phyloP scores from a whole-genome alignment of 2,113 vertebrate genomes.

The Apteryx mantelli region DNA sequence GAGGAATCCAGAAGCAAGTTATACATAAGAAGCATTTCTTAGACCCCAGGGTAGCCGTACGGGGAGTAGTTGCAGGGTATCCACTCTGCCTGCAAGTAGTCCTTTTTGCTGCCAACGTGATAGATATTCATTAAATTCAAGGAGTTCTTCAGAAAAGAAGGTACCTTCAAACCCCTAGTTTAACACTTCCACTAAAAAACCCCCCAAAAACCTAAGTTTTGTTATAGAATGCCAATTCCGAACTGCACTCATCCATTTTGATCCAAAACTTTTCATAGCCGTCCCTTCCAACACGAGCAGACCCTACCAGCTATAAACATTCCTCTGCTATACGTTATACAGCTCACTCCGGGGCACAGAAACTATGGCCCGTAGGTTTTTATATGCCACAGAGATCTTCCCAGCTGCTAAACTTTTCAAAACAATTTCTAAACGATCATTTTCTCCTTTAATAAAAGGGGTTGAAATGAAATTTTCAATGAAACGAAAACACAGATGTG shows the following conservation, averaged over 20 bases:
- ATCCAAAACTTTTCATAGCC: background rate
- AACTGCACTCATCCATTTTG: background rate
- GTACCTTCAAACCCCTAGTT: conserved; percentile 6
- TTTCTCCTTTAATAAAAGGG: conserved; percentile 52
- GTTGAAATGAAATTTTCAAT: background rate
- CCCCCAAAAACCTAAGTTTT: background rate
- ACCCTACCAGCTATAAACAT: background rate
- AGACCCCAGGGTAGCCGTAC: background rate
- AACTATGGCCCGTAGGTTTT: background rate
- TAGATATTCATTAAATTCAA: conserved; percentile 36
- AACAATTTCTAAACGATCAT: conserved; percentile 38
- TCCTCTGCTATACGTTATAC: background rate
- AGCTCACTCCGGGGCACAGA: background rate
- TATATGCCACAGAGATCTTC: background rate
- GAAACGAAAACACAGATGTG: conserved; percentile 72
- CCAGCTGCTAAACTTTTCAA: conserved; percentile 36
- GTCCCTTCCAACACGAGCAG: background rate
- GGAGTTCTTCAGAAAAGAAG: background rate
- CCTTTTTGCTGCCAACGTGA: background rate
- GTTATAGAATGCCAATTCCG: conserved; percentile 8
- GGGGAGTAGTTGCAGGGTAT: conserved; percentile 65
- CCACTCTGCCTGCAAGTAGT: conserved; percentile 33
- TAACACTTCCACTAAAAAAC: background rate
- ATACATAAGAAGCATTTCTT: conserved; percentile 37
- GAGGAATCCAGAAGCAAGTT: conserved; percentile 58